Percentiles rank a stretch among this genome's conserved stretches.
phyloP scores from a whole-genome alignment of 2,888 invertebrate species.

The Rotaria macrura region DNA sequence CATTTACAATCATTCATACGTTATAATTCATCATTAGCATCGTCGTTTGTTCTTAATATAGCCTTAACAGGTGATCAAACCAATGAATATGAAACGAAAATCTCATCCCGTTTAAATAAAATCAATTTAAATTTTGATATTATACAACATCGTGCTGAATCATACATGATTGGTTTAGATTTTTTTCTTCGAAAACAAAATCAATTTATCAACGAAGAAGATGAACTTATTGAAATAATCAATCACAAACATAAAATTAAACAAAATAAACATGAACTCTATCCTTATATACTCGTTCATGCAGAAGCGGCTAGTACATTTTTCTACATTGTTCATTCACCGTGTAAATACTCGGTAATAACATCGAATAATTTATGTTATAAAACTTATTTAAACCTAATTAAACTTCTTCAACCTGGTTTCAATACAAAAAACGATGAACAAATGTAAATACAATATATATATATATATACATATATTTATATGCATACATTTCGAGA shows the following conservation, averaged over 20 bases:
- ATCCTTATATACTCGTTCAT: background rate
- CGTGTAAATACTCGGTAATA: background rate
- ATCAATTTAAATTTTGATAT: slow-evolving; percentile 3
- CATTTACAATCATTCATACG: background rate
- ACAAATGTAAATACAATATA: background rate
- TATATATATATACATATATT: too few relatives aligned
- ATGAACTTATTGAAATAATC: background rate
- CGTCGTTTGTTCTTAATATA: background rate
- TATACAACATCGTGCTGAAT: background rate
- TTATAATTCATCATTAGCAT: background rate
- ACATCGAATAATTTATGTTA: background rate
- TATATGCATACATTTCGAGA: too few relatives aligned
- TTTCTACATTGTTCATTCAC: slow-evolving; percentile 4
- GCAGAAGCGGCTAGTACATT: background rate
- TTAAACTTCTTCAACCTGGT: background rate
- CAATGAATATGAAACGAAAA: background rate
- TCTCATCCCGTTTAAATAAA: background rate
- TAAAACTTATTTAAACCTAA: background rate
- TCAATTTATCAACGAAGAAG: background rate
- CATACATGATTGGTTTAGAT: background rate
- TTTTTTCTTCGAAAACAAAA: slow-evolving; percentile 1
- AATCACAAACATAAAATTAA: background rate
- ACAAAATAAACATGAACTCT: background rate
- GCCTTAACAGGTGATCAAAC: background rate
- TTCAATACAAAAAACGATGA: background rate